A percentile compares a stretch with the other conserved stretches of the same genome.
Conservation (phyloP, 2,797 vertebrate genomes). For the Perodicticus potto region DNA sequence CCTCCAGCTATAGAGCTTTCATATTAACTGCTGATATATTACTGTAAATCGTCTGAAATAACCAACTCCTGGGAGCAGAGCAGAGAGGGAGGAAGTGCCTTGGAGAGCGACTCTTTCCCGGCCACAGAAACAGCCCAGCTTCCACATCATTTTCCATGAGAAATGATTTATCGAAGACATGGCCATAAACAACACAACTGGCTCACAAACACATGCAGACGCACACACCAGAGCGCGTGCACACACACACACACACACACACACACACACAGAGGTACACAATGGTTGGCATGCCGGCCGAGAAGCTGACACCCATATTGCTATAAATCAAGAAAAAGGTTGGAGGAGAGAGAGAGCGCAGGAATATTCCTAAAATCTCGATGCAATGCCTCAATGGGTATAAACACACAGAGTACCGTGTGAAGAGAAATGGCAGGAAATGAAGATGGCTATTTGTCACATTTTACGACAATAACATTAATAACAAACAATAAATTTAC, state of each 20-base stretch:
- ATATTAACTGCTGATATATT: constrained; percentile 93
- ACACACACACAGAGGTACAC: constrained; percentile 84
- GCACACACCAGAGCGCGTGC: constrained; percentile 83
- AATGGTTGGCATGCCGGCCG: constrained; percentile 93
- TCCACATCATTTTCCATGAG: constrained; percentile 93
- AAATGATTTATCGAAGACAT: constrained; percentile 96
- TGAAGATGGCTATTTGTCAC: constrained; percentile 94
- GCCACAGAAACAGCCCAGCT: constrained; percentile 91
- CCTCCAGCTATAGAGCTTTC: constrained; percentile 92
- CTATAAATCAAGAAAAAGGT: constrained; percentile 97
- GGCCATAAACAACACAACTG: constrained; percentile 97
- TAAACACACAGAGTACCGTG: constrained; percentile 89
- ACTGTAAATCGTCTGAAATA: constrained; percentile 90
- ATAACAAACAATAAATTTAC: constrained; percentile 97
- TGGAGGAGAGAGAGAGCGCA: constrained; percentile 85
- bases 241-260: constrained; percentile 85
- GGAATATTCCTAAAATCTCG: constrained; percentile 89
- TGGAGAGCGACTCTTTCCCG: constrained; percentile 84
- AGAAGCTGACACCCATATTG: constrained; percentile 95
- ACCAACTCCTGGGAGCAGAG: constrained; percentile 90
- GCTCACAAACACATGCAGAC: constrained; percentile 92
- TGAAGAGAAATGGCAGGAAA: constrained; percentile 93
- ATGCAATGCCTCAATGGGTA: constrained; percentile 90
- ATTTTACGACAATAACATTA: constrained; percentile 97
- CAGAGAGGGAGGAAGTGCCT: constrained; percentile 81